Evolutionary conservation across 2,797 vertebrate species (phyloP), one percentile per base, ranked within the genome.

Genomic region (Gymnocypris eckloni): DNA sequence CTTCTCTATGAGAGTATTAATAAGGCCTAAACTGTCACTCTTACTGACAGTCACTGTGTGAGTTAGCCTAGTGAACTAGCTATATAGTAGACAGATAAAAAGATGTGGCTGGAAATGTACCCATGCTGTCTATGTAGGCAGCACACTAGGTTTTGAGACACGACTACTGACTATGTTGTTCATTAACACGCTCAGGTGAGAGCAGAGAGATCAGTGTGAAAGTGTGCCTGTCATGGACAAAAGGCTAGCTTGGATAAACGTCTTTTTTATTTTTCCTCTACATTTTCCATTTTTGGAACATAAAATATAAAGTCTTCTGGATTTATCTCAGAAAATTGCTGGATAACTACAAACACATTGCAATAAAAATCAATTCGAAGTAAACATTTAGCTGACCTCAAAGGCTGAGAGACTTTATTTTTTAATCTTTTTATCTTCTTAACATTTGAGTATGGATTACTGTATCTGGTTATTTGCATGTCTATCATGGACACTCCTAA

Each of bases 401-500:
- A 43, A 71, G 20, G 39, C 69, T 6, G 20, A 71, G 20, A 71
- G 52, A 37, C 54, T 39, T 43, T 6, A 20, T 43, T n/a, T 54
- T 69, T 76, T 39, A n/a, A 4, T 18, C n/a, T 2, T 67, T 54
- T 41, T 59, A 25, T 50, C 33, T 12, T 69, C 45, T 73, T 79
- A n/a, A 70, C 48, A 15, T 25, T 41, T 39, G 25, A 88, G 8
- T 75, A 90, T 90, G 89, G 48, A 59, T 78, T 61, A 16, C 45
- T 7, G 10, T 45, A 50, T 39, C 28, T 88, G 86, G 80, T 25
- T 87, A 4, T 78, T 79, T 73, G 13, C 50, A 54, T 87, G 72
- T 73, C 41, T 87, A 18, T 85, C 84, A 20, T 87, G 76, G 83
- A 25, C 50, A 28, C 39, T 86, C 6, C 16, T 71, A 33, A 80